These are phyloP conservation scores for Brachionus calyciflorus DNA, from an alignment of 1,140 invertebrate species.

Conservation along the genomic window DNA sequence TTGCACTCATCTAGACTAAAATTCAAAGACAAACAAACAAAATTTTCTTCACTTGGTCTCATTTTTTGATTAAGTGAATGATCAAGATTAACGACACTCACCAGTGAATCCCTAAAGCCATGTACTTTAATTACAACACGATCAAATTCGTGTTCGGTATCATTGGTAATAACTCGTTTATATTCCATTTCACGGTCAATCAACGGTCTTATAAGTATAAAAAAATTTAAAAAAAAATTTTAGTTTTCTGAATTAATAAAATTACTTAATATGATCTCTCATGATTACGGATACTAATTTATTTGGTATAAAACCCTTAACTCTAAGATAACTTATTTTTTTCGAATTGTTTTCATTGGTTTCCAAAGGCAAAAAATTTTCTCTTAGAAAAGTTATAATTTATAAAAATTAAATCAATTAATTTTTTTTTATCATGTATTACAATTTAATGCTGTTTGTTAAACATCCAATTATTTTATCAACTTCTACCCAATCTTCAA, in stretches of 20 bases:
- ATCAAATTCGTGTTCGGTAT: neutral
- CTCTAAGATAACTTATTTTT: neutral
- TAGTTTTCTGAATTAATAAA: neutral
- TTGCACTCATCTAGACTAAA: neutral
- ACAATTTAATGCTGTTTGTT: neutral
- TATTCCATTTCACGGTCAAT: neutral
- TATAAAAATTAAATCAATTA: neutral
- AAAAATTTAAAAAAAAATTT: neutral
- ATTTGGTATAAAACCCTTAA: conserved; percentile 30
- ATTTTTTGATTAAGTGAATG: neutral
- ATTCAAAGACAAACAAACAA: neutral
- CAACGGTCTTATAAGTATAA: neutral
- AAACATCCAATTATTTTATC: conserved; percentile 11
- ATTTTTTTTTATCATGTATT: neutral
- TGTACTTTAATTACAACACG: conserved; percentile 10
- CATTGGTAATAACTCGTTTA: neutral
- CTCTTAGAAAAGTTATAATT: neutral
- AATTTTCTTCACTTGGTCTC: conserved; percentile 23
- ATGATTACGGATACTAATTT: neutral
- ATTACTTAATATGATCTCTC: neutral
- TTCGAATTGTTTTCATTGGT: neutral
- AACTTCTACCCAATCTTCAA: neutral
- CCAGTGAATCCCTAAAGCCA: neutral
- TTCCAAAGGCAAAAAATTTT: neutral
- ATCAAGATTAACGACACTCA: neutral